phyloP scores from a whole-genome alignment of 2,888 invertebrate species.

The Caenorhabditis afra region DNA sequence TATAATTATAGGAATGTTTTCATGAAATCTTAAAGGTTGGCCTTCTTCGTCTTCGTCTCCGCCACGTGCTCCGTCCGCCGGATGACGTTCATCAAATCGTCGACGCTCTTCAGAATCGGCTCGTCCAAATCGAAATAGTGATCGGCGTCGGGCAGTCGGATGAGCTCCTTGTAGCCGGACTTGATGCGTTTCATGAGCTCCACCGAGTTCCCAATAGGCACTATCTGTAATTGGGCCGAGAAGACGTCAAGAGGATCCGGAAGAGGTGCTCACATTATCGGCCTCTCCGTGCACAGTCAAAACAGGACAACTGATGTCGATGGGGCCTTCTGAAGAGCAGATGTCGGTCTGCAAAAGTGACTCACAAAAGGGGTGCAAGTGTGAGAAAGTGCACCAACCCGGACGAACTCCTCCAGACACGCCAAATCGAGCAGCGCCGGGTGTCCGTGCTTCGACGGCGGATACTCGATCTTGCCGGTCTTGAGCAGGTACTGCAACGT shows the following conservation, averaged over 20 bases:
- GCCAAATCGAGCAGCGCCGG: conserved; percentile 58
- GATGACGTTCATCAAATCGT: conserved; percentile 28
- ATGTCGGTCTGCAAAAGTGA: conserved; percentile 64
- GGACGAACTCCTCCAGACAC: conserved; percentile 57
- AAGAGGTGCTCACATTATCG: conserved; percentile 50
- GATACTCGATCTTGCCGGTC: conserved; percentile 52
- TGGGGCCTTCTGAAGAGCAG: conserved; percentile 11
- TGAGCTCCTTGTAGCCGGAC: conserved; percentile 44
- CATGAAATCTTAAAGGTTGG: too few relatives aligned
- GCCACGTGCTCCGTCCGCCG: conserved; percentile 11
- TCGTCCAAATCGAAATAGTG: conserved; percentile 62
- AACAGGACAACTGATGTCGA: conserved; percentile 64
- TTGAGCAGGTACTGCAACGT: conserved; percentile 37
- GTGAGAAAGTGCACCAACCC: conserved; percentile 24
- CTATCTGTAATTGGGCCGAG: conserved; percentile 62
- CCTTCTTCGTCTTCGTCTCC: too few relatives aligned
- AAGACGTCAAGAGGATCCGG: background rate
- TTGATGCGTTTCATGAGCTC: conserved; percentile 42
- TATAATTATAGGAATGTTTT: too few relatives aligned
- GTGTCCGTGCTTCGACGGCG: conserved; percentile 63
- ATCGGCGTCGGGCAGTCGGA: conserved; percentile 44
- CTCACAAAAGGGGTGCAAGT: too few relatives aligned
- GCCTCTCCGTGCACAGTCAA: conserved; percentile 58
- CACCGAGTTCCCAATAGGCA: conserved; percentile 60
- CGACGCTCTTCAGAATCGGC: conserved; percentile 24